Evolutionary conservation across 1,140 invertebrate genomes (phyloP).

Genomic region (Drosophila gunungcola): DNA sequence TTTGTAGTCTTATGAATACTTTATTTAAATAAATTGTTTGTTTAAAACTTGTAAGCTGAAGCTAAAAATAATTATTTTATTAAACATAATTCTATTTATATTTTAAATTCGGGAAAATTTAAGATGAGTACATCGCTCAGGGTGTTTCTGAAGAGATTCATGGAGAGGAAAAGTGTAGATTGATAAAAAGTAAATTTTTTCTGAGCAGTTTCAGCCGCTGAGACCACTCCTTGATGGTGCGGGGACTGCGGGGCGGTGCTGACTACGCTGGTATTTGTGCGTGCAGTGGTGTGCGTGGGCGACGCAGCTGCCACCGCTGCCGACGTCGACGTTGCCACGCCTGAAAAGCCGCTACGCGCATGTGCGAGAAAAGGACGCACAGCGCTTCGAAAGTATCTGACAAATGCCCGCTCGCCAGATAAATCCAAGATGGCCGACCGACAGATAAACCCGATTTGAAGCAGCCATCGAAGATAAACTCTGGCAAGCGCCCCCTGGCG

Average conservation of each 20-base stretch:
- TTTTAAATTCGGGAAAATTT: too few species aligned
- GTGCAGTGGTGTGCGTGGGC: slow-evolving; percentile 61
- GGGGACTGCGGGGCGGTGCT: background rate
- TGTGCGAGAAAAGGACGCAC: slow-evolving; percentile 76
- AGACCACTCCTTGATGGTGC: slow-evolving; percentile 8
- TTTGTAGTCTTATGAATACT: too few species aligned
- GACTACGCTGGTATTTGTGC: slow-evolving; percentile 52
- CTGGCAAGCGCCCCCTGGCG: slow-evolving; percentile 29
- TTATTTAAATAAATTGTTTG: too few species aligned
- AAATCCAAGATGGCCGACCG: slow-evolving; percentile 73
- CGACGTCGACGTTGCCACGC: slow-evolving; percentile 64
- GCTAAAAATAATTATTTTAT: too few species aligned
- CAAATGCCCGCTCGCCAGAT: slow-evolving; percentile 55
- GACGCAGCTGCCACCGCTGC: slow-evolving; percentile 34
- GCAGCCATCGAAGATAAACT: slow-evolving; percentile 11
- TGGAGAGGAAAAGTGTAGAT: background rate
- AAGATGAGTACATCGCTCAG: too few species aligned
- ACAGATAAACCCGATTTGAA: slow-evolving; percentile 54
- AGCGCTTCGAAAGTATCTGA: slow-evolving; percentile 28
- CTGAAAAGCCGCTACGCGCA: slow-evolving; percentile 56
- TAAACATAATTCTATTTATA: too few species aligned
- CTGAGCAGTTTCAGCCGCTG: slow-evolving; percentile 22
- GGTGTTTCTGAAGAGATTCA: background rate
- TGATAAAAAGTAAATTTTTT: slow-evolving; percentile 1
- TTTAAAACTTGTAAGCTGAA: too few species aligned